These are phyloP conservation scores for Lepas anatifera DNA, from an alignment of 2,888 invertebrate genomes.

Conservation along the genomic window DNA sequence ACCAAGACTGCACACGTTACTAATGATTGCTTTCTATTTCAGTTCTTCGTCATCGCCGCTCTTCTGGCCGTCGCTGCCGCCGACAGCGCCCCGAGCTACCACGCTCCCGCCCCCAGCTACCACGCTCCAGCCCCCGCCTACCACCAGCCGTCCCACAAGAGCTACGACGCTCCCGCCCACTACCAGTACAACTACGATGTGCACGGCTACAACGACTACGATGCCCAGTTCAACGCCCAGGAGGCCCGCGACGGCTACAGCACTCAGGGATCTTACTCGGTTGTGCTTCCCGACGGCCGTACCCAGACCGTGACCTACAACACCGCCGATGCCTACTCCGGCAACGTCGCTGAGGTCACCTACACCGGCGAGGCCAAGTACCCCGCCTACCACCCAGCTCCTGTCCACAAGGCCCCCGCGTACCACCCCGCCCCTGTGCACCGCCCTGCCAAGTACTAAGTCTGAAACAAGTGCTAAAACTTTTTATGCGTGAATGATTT, in stretches of 20 bases:
- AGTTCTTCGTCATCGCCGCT: background rate
- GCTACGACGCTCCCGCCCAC: background rate
- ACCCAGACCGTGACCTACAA: conserved; percentile 21
- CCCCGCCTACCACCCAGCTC: conserved; percentile 11
- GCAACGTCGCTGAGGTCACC: conserved; percentile 20
- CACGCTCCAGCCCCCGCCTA: background rate
- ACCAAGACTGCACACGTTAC: too few relatives aligned
- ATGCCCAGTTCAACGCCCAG: conserved; percentile 16
- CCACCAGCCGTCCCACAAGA: too few relatives aligned
- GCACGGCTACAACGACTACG: conserved; percentile 18
- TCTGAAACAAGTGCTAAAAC: too few relatives aligned
- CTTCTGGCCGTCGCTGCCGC: background rate
- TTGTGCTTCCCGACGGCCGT: conserved; percentile 24
- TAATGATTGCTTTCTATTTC: too few relatives aligned
- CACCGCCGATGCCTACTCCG: conserved; percentile 18
- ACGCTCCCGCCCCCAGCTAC: background rate
- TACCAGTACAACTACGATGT: conserved; percentile 20
- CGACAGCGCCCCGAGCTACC: background rate
- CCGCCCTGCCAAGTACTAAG: too few relatives aligned
- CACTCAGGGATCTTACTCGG: conserved; percentile 21
- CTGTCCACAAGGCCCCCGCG: too few relatives aligned
- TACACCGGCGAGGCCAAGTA: conserved; percentile 23
- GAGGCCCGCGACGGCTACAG: conserved; percentile 17
- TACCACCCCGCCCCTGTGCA: too few relatives aligned
- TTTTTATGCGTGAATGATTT: too few relatives aligned